Evolutionary conservation across 2,113 vertebrate species (phyloP).

Genomic region (Scalopus aquaticus): DNA sequence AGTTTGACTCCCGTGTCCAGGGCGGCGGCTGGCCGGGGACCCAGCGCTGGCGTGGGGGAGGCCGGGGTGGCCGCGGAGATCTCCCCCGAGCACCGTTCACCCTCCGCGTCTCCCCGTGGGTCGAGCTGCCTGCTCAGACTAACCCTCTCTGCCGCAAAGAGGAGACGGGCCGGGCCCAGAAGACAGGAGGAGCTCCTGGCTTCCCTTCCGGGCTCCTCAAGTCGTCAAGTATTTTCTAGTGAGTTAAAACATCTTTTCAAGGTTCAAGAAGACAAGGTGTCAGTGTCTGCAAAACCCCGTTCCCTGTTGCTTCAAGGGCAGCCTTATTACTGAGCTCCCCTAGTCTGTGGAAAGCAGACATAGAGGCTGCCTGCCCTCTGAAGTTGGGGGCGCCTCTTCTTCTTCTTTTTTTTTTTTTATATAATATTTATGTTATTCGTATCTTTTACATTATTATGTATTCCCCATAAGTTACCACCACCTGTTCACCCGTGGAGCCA

Average conservation of each 20-base stretch:
- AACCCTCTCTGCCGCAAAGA: background rate
- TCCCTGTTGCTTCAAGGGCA: background rate
- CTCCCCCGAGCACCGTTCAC: no score
- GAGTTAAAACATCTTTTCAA: background rate
- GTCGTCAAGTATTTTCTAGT: background rate
- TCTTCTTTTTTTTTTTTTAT: no score
- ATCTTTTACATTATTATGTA: no score
- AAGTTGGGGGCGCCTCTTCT: background rate
- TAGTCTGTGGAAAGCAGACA: background rate
- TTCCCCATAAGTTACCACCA: no score
- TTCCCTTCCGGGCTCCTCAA: background rate
- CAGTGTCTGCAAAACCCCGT: background rate
- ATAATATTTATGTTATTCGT: no score
- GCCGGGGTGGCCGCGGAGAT: no score
- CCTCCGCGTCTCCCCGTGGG: no score
- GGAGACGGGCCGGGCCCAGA: background rate
- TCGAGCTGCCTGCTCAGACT: background rate
- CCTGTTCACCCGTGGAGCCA: no score
- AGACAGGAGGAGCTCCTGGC: background rate
- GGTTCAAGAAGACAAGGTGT: constrained; percentile 20
- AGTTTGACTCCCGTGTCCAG: background rate
- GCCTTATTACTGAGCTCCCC: background rate
- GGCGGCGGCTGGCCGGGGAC: no score
- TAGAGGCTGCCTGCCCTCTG: background rate
- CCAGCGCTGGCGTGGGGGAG: background rate